Percentiles rank a stretch among this genome's conserved stretches.
phyloP scores from a whole-genome alignment of 1,140 invertebrate species.

The Lerema accius region DNA sequence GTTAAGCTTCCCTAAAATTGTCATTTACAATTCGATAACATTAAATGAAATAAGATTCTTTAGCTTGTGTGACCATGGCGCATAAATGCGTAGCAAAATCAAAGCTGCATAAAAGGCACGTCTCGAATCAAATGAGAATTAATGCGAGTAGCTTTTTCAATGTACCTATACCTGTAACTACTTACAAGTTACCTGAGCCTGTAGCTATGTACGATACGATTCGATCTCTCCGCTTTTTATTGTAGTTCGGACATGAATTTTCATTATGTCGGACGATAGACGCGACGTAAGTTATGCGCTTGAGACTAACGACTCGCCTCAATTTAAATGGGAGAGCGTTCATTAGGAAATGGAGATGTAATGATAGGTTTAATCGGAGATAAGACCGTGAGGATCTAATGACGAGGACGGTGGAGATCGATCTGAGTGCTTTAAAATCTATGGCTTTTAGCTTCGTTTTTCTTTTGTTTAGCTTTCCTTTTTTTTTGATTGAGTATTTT shows the following conservation, averaged over 20 bases:
- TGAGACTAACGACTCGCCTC: slow-evolving; percentile 2
- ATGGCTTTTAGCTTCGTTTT: too few species aligned
- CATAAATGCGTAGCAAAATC: slow-evolving; percentile 42
- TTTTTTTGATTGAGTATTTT: too few species aligned
- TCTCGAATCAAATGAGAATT: slow-evolving; percentile 39
- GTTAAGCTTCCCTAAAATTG: too few species aligned
- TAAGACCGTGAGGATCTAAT: neutral
- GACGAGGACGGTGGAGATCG: neutral
- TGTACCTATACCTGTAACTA: too few species aligned
- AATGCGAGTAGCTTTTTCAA: slow-evolving; percentile 24
- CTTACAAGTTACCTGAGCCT: too few species aligned
- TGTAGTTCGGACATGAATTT: slow-evolving; percentile 21
- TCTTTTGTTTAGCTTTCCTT: too few species aligned
- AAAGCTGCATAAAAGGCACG: slow-evolving; percentile 39
- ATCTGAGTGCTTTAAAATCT: too few species aligned
- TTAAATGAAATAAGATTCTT: neutral
- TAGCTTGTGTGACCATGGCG: slow-evolving; percentile 12
- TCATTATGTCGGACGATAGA: slow-evolving; percentile 22
- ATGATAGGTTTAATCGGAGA: neutral
- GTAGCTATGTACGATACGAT: slow-evolving; percentile 20
- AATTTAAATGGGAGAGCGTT: slow-evolving; percentile 2
- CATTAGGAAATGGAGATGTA: neutral
- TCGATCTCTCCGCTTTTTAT: slow-evolving; percentile 23
- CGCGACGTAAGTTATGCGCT: slow-evolving; percentile 3
- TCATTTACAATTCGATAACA: too few species aligned